phyloP scores from a whole-genome alignment of 2,888 invertebrate species.

The Rhogogaster chlorosoma region DNA sequence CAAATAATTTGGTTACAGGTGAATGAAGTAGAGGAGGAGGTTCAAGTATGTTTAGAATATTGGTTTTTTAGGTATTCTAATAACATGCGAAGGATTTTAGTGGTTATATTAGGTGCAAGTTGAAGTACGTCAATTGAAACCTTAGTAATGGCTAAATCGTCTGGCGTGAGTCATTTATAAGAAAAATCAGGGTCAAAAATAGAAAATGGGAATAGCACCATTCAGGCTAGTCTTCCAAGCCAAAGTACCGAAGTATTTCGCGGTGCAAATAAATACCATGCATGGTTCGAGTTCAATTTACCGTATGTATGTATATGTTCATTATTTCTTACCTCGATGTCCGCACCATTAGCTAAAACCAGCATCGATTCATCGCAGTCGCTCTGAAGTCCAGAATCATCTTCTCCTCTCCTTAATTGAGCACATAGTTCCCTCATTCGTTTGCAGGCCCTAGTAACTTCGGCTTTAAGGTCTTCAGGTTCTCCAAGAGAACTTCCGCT shows the following conservation, averaged over 20 bases:
- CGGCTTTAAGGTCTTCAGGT: constrained; percentile 78
- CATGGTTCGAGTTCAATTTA: background rate
- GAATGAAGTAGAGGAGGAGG: background rate
- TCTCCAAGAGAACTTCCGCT: constrained; percentile 80
- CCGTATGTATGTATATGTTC: background rate
- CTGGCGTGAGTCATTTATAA: background rate
- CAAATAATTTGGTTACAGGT: background rate
- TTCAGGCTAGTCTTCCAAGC: background rate
- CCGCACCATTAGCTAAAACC: constrained; percentile 71
- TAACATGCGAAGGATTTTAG: background rate
- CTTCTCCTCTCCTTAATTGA: constrained; percentile 87
- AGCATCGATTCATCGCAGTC: constrained; percentile 77
- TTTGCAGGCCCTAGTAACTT: constrained; percentile 80
- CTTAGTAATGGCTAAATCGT: background rate
- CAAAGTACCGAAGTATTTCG: background rate
- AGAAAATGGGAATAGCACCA: background rate
- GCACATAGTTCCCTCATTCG: constrained; percentile 87
- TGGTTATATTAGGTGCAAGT: background rate
- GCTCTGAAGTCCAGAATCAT: constrained; percentile 80
- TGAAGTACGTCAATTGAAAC: background rate
- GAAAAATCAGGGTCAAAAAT: background rate
- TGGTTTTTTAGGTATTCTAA: background rate
- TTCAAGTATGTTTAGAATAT: background rate
- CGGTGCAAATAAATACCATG: background rate
- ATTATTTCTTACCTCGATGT: constrained; percentile 68